Evolutionary conservation across 2,888 invertebrate species (phyloP).

Genomic region (Dryadula phaetusa): DNA sequence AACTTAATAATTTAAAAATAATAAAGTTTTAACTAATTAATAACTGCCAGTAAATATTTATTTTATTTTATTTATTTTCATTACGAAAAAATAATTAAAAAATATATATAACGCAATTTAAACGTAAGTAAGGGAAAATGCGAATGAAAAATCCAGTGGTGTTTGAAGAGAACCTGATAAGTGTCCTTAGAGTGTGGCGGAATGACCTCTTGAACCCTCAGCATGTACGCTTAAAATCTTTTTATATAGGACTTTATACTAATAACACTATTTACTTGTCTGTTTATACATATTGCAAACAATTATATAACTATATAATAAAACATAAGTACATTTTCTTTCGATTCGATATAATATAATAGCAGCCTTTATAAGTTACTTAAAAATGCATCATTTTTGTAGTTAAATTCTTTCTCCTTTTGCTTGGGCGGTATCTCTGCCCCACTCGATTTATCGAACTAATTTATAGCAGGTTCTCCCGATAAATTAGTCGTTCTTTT

Average conservation of each 20-base stretch:
- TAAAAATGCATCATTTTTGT: no score
- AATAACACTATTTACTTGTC: slow-evolving; percentile 9
- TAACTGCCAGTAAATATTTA: background rate
- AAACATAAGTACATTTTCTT: background rate
- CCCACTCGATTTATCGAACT: no score
- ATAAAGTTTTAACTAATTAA: no score
- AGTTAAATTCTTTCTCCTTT: no score
- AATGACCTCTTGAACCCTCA: slow-evolving; percentile 26
- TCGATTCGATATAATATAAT: no score
- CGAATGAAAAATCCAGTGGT: slow-evolving; percentile 17
- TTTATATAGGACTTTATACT: slow-evolving; percentile 5
- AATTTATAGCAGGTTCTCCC: no score
- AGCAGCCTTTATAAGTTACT: no score
- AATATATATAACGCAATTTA: slow-evolving; percentile 8
- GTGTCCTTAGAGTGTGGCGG: slow-evolving; percentile 24
- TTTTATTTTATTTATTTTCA: background rate
- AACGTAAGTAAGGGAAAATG: slow-evolving; percentile 5
- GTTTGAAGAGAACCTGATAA: slow-evolving; percentile 26
- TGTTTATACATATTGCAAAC: background rate
- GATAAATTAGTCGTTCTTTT: no score
- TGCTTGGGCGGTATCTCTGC: no score
- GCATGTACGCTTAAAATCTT: slow-evolving; percentile 20
- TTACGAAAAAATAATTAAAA: background rate
- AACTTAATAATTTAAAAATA: no score
- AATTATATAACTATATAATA: background rate